Evolutionary conservation across 2,113 vertebrate genomes (phyloP).

Genomic region (Python bivittatus): DNA sequence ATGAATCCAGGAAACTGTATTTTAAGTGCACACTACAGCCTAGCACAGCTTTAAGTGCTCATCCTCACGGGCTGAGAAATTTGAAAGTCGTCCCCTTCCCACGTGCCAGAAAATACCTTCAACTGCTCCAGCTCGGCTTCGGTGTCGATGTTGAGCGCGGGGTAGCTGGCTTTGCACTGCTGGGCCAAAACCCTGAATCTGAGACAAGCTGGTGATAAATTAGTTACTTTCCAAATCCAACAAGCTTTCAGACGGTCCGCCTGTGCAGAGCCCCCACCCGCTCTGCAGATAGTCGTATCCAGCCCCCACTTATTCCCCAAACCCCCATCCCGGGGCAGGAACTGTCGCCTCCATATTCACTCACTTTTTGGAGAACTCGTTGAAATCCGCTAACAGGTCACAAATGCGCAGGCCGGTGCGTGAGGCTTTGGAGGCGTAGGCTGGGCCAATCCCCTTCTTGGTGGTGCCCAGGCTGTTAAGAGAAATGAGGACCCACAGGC

Average conservation of each 20-base stretch:
- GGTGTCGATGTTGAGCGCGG: constrained; percentile 73
- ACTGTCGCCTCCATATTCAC: constrained; percentile 3
- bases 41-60: neutral
- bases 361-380: constrained; percentile 80
- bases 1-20: neutral
- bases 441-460: constrained; percentile 83
- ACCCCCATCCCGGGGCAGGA: no score
- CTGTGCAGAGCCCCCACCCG: no score
- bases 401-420: constrained; percentile 81
- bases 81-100: no score
- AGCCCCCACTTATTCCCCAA: neutral
- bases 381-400: constrained; percentile 79
- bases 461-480: constrained; percentile 79
- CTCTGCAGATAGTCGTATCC: no score
- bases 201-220: neutral
- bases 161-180: constrained; percentile 78
- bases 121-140: constrained; percentile 76
- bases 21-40: neutral
- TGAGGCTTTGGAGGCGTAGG: constrained; percentile 83
- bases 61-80: no score
- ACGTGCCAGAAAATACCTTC: constrained; percentile 66
- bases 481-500: neutral
- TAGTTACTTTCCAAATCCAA: neutral
- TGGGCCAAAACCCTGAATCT: constrained; percentile 77
- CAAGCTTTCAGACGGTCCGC: neutral